A percentile compares a stretch with the other conserved stretches of the same genome.
Conservation (phyloP, 1,140 invertebrate genomes). For the Laodelphax striatellus region DNA sequence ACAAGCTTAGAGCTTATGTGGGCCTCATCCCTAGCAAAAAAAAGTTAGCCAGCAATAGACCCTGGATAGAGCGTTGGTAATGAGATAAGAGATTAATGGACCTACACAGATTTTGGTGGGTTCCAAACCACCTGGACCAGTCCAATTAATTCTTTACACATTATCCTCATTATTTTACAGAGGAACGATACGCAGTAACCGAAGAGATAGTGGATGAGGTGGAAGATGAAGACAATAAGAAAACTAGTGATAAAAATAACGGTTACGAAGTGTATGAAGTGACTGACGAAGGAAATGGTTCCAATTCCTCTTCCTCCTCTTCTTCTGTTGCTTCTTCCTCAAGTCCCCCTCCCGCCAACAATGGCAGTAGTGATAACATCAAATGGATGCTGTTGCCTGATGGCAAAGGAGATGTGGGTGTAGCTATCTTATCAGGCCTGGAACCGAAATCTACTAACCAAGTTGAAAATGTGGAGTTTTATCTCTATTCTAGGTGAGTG, state of each 20-base stretch:
- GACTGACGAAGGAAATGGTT: not conserved
- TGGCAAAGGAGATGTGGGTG: constrained; percentile 42
- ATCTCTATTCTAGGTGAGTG: constrained; percentile 21
- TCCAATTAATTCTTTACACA: too few relatives aligned
- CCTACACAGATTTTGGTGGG: too few relatives aligned
- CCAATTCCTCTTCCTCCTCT: not conserved
- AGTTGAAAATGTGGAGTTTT: constrained; percentile 20
- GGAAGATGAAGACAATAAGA: too few relatives aligned
- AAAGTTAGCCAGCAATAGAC: too few relatives aligned
- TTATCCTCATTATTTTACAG: not conserved
- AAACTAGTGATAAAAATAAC: not conserved
- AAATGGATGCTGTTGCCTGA: constrained; percentile 51
- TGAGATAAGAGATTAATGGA: too few relatives aligned
- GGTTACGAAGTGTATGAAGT: not conserved
- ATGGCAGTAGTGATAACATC: constrained; percentile 5
- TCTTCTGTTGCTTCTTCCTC: too few relatives aligned
- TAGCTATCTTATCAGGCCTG: constrained; percentile 34
- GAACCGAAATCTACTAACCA: constrained; percentile 8
- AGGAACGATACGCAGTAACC: not conserved
- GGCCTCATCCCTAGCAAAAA: too few relatives aligned
- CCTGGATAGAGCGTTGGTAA: too few relatives aligned
- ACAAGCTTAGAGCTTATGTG: too few relatives aligned
- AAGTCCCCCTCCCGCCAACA: too few relatives aligned
- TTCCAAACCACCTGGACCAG: too few relatives aligned
- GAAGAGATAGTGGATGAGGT: not conserved